phyloP scores from a whole-genome alignment of 1,140 invertebrate genomes.

The Macrostomum lignano region DNA sequence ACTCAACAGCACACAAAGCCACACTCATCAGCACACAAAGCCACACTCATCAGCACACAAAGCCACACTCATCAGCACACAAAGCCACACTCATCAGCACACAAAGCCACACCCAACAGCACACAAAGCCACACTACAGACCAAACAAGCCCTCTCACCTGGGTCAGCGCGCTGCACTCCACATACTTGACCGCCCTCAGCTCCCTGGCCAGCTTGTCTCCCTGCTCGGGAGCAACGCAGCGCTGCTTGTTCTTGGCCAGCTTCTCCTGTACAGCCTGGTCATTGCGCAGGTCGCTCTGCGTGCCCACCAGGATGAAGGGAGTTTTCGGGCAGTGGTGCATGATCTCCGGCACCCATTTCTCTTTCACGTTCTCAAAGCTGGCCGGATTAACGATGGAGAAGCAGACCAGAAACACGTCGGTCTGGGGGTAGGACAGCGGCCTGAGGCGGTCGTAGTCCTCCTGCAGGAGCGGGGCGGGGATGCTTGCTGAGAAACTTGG shows the following conservation, averaged over 20 bases:
- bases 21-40: no score
- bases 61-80: no score
- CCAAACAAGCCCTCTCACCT: no score
- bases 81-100: no score
- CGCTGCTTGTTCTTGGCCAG: slow-evolving; percentile 3
- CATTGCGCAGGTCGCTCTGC: slow-evolving; percentile 25
- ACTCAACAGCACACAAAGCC: no score
- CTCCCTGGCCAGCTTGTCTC: slow-evolving; percentile 88
- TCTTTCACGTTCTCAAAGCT: slow-evolving; percentile 43
- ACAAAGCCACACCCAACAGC: no score
- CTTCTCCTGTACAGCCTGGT: slow-evolving; percentile 8
- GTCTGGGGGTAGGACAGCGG: slow-evolving; percentile 36
- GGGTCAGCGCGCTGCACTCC: slow-evolving; percentile 56
- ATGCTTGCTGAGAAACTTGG: no score
- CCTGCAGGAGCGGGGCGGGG: no score
- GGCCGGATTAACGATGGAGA: slow-evolving; percentile 57
- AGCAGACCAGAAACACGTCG: slow-evolving; percentile 70
- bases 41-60: no score
- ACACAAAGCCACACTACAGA: no score
- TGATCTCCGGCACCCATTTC: slow-evolving; percentile 53
- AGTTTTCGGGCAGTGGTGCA: slow-evolving; percentile 55
- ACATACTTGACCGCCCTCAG: slow-evolving; percentile 98
- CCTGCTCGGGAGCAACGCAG: slow-evolving; percentile 28
- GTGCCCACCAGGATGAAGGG: slow-evolving; percentile 48
- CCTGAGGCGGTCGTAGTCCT: slow-evolving; percentile 24